Conservation (phyloP, 2,113 vertebrate species). For the Patagioenas fasciata region DNA sequence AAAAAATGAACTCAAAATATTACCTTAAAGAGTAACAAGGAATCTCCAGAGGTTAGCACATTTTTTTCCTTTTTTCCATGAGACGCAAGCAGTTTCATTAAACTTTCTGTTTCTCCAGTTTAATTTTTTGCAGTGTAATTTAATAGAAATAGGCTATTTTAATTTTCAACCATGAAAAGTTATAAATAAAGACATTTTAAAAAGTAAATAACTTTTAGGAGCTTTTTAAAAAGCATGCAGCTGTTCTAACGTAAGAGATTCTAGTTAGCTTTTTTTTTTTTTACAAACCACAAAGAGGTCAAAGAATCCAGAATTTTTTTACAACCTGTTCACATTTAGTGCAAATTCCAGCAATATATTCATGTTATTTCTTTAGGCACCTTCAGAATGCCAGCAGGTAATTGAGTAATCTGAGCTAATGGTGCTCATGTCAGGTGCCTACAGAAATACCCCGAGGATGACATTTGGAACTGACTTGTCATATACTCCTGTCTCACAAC, state of each 20-base stretch:
- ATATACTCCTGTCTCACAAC: neutral
- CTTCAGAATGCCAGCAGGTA: slow-evolving; percentile 47
- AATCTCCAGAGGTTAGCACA: neutral
- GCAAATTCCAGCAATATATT: slow-evolving; percentile 55
- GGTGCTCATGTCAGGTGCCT: neutral
- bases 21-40: neutral
- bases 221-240: slow-evolving; percentile 42
- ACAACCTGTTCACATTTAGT: slow-evolving; percentile 40
- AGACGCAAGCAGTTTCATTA: neutral
- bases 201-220: slow-evolving; percentile 44
- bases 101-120: neutral
- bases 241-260: slow-evolving; percentile 32
- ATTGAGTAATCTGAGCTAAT: slow-evolving; percentile 53
- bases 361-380: slow-evolving; percentile 31
- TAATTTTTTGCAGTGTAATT: neutral
- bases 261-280: neutral
- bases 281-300: slow-evolving; percentile 41
- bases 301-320: slow-evolving; percentile 33
- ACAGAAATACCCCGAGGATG: slow-evolving; percentile 21
- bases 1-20: slow-evolving; percentile 25
- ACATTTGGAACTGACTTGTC: slow-evolving; percentile 2
- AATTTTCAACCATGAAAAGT: slow-evolving; percentile 15
- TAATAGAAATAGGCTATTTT: slow-evolving; percentile 23
- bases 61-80: neutral
- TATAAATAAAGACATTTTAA: slow-evolving; percentile 24